Base-by-base conservation (phyloP, 2,888 invertebrate genomes). In the Drosophila acutilabella region DNA sequence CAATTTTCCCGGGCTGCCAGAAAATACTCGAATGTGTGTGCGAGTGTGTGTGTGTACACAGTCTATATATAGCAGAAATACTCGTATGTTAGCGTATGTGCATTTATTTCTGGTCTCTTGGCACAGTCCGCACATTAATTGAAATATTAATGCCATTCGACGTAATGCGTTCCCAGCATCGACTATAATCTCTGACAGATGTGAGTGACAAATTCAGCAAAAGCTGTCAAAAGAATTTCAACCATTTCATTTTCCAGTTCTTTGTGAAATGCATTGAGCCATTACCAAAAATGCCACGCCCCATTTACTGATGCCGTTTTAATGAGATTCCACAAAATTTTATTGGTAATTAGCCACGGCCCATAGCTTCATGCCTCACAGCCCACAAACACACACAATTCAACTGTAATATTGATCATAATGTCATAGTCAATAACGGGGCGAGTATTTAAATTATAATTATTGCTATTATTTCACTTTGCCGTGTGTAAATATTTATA, bases 71-170 rank as follows among this genome's bases (percentile, higher is more conserved):
- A 26, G 30, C 30, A 30, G 2, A 30, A 30, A 30, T 8, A 30
- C 13, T 36, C 36, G 13, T 42, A 53, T 18, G 53, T 8, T 30
- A 23, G 14, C 11, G 52, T 13, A n/a, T 20, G 41, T 53, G n/a
- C 45, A 38, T 59, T 30, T 48, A 30, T 20, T 54, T 45, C 42
- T 26, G 44, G 26, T 61, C 64, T 45, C 38, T 26, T 20, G 54
- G 41, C 68, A 40, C 57, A 51, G 66, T 56, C 57, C 26, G 64
- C 60, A 77, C 78, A 79, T 83, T 77, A 83, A 83, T 88, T 88
- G 77, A 81, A 85, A 83, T 85, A 88, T 85, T 85, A 73, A 85
- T 88, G 77, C 67, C 76, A 42, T 44, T 47, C 57, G 13, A 62
- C 61, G 51, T 44, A 53, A 41, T 57, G 64, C 44, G 26, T 45